Percentiles rank a stretch among this genome's conserved stretches.
Evolutionary conservation across 2,888 invertebrate genomes (phyloP).

Genomic region (Limulus polyphemus): DNA sequence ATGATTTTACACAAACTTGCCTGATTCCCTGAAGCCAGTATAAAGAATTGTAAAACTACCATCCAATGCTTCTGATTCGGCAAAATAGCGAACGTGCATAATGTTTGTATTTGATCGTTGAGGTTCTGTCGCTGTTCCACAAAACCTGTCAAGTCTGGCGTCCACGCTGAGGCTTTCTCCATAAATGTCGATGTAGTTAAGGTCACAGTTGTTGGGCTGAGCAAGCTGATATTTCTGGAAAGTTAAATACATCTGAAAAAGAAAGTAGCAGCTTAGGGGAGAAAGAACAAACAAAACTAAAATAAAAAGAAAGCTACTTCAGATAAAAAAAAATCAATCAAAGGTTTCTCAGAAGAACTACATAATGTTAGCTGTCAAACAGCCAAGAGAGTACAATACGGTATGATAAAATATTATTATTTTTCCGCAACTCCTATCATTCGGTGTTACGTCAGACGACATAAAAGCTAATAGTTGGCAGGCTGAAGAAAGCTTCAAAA

Average conservation of each 20-base stretch:
- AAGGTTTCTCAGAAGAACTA: too few species aligned
- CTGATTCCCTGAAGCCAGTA: neutral
- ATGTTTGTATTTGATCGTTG: slow-evolving; percentile 53
- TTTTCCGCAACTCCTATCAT: too few species aligned
- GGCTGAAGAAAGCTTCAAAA: too few species aligned
- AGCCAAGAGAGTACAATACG: too few species aligned
- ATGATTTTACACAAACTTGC: neutral
- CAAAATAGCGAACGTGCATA: slow-evolving; percentile 60
- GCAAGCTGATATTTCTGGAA: slow-evolving; percentile 52
- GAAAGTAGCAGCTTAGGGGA: too few species aligned
- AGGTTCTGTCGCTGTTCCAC: slow-evolving; percentile 71
- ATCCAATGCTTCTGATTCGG: neutral
- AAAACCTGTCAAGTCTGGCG: slow-evolving; percentile 44
- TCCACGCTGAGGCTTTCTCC: slow-evolving; percentile 46
- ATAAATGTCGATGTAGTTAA: slow-evolving; percentile 62
- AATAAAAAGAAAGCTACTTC: too few species aligned
- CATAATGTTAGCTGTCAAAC: too few species aligned
- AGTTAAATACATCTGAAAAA: slow-evolving; percentile 51
- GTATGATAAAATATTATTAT: too few species aligned
- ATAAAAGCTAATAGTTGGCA: too few species aligned
- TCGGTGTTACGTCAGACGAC: too few species aligned
- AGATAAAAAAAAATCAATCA: too few species aligned
- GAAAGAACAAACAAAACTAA: too few species aligned
- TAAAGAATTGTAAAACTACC: neutral
- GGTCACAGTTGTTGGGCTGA: slow-evolving; percentile 62